Conservation (phyloP, 2,888 invertebrate genomes). For the Suillia variegata region DNA sequence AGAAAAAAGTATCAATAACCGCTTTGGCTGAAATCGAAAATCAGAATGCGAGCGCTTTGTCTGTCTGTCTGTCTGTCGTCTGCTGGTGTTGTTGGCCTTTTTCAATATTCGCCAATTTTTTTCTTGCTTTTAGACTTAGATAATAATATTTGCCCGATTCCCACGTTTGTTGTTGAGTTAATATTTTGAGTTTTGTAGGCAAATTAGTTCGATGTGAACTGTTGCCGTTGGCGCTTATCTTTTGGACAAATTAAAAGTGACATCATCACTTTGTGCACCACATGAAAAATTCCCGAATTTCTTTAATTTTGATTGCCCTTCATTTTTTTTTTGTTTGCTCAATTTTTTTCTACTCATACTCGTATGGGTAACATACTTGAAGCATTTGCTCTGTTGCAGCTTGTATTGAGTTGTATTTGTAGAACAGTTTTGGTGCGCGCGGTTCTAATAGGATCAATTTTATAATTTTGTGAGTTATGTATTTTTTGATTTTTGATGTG, state of each 20-base stretch:
- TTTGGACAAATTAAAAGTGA: conserved; percentile 42
- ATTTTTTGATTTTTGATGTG: conserved; percentile 12
- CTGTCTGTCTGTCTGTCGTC: conserved; percentile 4
- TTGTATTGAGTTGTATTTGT: neutral
- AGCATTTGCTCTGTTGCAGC: no score
- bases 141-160: no score
- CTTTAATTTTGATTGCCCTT: neutral
- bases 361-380: neutral
- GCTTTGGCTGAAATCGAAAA: conserved; percentile 20
- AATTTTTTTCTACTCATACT: neutral
- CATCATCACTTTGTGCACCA: conserved; percentile 40
- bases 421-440: neutral
- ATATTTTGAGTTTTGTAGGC: conserved; percentile 11
- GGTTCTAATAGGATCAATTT: conserved; percentile 45
- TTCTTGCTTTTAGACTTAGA: conserved; percentile 24
- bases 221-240: no score
- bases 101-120: conserved; percentile 39
- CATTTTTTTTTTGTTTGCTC: neutral
- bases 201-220: no score
- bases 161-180: conserved; percentile 32
- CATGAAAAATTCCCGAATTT: conserved; percentile 3
- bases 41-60: conserved; percentile 2
- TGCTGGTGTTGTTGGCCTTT: conserved; percentile 32
- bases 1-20: conserved; percentile 26
- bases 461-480: neutral